Evolutionary conservation across 2,113 vertebrate genomes (phyloP).

Genomic region (Podarcis muralis): DNA sequence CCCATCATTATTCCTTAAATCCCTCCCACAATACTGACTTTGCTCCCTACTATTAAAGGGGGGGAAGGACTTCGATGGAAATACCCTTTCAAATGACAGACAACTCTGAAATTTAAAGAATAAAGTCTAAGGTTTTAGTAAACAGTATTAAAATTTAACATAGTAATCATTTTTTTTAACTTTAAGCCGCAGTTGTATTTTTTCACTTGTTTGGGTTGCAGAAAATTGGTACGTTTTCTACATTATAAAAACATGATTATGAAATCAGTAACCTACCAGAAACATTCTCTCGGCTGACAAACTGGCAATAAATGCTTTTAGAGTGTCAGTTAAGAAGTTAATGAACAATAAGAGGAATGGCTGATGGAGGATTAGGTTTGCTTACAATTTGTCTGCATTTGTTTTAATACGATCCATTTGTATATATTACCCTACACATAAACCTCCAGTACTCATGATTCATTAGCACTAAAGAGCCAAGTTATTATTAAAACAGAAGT

Average conservation of each 20-base stretch:
- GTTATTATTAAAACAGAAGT: constrained; percentile 68
- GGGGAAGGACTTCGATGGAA: not conserved
- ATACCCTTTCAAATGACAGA: not conserved
- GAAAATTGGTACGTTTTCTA: constrained; percentile 31
- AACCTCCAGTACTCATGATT: constrained; percentile 39
- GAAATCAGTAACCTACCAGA: constrained; percentile 44
- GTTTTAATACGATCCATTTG: constrained; percentile 36
- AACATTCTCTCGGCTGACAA: constrained; percentile 46
- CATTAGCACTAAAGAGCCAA: constrained; percentile 52
- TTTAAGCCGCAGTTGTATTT: constrained; percentile 58
- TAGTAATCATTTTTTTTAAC: not conserved
- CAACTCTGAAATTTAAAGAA: not conserved
- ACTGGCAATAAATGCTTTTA: constrained; percentile 40
- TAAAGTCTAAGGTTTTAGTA: not conserved
- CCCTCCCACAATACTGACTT: not conserved
- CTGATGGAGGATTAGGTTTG: constrained; percentile 52
- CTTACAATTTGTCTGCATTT: constrained; percentile 44
- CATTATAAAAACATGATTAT: constrained; percentile 14
- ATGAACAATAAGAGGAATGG: constrained; percentile 44
- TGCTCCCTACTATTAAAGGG: not conserved
- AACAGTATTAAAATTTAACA: constrained; percentile 21
- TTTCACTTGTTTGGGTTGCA: constrained; percentile 49
- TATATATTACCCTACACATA: constrained; percentile 30
- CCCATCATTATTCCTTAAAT: not conserved
- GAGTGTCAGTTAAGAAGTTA: constrained; percentile 51